Evolutionary conservation across 2,797 vertebrate species (phyloP).

Genomic region (Muscicapa striata): DNA sequence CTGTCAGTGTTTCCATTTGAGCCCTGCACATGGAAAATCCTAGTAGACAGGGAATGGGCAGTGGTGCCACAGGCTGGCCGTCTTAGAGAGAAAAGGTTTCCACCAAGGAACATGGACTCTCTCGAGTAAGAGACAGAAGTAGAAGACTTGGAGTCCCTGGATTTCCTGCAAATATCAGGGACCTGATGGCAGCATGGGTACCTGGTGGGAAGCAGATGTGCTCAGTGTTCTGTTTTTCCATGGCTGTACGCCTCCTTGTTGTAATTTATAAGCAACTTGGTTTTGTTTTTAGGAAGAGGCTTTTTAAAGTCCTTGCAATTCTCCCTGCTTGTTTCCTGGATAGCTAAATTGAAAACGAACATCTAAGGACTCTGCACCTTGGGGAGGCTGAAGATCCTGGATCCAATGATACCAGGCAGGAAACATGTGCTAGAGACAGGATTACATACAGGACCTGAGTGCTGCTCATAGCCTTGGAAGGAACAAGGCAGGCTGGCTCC

Average conservation of each 20-base stretch:
- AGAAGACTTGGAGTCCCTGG: not conserved
- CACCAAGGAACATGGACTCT: not conserved
- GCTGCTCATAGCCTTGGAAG: not conserved
- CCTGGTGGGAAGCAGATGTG: not conserved
- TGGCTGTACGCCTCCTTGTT: not conserved
- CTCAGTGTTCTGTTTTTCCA: not conserved
- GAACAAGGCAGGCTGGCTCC: not conserved
- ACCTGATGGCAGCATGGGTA: not conserved
- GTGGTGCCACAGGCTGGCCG: not conserved
- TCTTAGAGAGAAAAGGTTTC: not conserved
- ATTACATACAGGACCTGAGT: not conserved
- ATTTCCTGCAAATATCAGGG: not conserved
- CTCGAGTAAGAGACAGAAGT: not conserved
- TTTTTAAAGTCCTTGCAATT: not conserved
- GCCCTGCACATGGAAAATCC: not conserved
- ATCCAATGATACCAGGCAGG: not conserved
- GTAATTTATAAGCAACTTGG: not conserved
- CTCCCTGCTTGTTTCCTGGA: not conserved
- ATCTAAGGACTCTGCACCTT: not conserved
- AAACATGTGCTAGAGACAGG: not conserved
- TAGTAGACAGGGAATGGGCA: not conserved
- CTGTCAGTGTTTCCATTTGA: not conserved
- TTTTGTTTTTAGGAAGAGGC: not conserved
- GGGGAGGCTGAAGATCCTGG: not conserved
- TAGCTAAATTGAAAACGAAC: not conserved